Conservation (phyloP, 2,113 vertebrate species). For the Lepidothrix coronata region DNA sequence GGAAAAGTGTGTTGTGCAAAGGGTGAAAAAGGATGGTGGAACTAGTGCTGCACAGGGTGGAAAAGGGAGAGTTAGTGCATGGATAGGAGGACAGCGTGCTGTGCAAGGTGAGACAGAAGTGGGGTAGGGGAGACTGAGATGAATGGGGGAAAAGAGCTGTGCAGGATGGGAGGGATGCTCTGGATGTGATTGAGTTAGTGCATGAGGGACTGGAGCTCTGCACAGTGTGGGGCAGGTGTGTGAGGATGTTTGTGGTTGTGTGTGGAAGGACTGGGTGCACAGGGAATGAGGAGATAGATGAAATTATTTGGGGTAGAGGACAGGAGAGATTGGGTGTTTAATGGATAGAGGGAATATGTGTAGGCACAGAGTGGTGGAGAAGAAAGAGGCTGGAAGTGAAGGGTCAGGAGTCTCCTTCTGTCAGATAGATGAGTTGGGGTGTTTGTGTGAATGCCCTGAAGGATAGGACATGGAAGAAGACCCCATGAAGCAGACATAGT, state of each 20-base stretch:
- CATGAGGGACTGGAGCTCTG: not conserved
- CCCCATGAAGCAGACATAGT: rapidly evolving
- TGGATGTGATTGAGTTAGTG: not conserved
- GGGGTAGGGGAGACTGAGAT: not conserved
- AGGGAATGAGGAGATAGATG: not conserved
- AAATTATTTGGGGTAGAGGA: not conserved
- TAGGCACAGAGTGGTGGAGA: not conserved
- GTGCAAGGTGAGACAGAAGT: not conserved
- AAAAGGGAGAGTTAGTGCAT: not conserved
- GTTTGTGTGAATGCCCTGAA: not conserved
- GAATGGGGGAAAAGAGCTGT: not conserved
- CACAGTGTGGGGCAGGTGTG: not conserved
- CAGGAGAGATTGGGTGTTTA: not conserved
- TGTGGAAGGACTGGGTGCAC: not conserved
- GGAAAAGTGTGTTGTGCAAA: not conserved
- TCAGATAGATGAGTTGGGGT: not conserved
- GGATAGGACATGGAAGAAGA: not conserved
- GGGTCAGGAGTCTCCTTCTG: not conserved
- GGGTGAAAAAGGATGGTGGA: not conserved
- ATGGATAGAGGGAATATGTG: not conserved
- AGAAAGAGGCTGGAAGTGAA: not conserved
- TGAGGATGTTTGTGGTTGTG: not conserved
- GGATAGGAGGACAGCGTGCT: not conserved
- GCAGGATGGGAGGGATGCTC: not conserved
- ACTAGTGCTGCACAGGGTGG: not conserved